Conservation (phyloP, 2,113 vertebrate species). For the Xiphorhynchus elegans region DNA sequence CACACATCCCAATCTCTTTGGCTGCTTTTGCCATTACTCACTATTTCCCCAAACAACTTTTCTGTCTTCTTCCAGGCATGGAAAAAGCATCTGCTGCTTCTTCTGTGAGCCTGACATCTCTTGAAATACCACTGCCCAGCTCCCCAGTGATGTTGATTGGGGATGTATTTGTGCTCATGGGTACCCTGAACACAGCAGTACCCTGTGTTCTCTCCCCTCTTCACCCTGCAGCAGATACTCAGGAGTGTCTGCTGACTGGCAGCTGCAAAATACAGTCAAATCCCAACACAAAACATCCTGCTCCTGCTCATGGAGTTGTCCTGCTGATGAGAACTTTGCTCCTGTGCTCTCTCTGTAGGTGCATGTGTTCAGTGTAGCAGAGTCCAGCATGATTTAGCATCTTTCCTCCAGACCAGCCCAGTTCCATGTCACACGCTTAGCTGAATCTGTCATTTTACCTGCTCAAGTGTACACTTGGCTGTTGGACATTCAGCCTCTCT, state of each 20-base stretch:
- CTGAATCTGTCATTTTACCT: not conserved
- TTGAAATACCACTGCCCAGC: not conserved
- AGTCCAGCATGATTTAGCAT: not conserved
- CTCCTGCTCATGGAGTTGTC: not conserved
- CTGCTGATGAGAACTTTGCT: not conserved
- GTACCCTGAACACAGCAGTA: not conserved
- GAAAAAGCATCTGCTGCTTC: conserved; percentile 32
- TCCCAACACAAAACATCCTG: not conserved
- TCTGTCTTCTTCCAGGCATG: not conserved
- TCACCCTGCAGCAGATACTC: not conserved
- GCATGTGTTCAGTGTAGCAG: not conserved
- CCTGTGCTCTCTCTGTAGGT: not conserved
- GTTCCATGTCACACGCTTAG: not conserved
- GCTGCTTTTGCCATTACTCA: not conserved
- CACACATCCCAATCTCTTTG: not conserved
- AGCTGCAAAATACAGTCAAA: not conserved
- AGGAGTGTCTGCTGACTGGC: not conserved
- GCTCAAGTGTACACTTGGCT: not conserved
- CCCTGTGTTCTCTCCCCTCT: not conserved
- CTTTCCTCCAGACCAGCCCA: not conserved
- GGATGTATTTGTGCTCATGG: not conserved
- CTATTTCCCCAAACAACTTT: conserved; percentile 8
- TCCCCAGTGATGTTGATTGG: not conserved
- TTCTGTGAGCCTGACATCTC: not conserved
- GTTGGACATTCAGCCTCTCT: not conserved